Conservation (phyloP, 2,113 vertebrate genomes). For the Stigmatopora argus region DNA sequence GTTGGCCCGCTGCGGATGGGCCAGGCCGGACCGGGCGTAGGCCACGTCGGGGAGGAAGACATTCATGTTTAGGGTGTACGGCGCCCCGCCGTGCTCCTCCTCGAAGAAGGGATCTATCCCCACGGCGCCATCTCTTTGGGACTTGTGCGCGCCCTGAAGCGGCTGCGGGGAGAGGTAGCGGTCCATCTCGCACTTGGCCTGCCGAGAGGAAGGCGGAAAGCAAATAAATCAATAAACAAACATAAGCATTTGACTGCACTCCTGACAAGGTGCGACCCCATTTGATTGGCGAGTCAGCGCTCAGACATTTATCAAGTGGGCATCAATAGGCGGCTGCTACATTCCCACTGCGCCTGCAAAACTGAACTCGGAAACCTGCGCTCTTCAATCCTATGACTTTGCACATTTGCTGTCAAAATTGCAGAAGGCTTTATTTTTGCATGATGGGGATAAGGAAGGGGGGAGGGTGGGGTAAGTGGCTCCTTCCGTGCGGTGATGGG, state of each 20-base stretch:
- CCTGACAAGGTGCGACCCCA: conserved; percentile 14
- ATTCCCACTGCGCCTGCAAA: conserved; percentile 83
- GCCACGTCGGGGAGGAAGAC: conserved; percentile 89
- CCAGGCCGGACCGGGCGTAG: conserved; percentile 88
- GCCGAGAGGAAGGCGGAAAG: background rate
- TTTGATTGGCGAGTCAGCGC: conserved; percentile 73
- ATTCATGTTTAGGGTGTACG: conserved; percentile 98
- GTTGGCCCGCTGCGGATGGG: conserved; percentile 75
- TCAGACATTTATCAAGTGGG: conserved; percentile 85
- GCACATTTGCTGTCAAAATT: conserved; percentile 7
- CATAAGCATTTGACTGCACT: conserved; percentile 4
- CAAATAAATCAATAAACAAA: background rate
- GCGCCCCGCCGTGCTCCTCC: conserved; percentile 76
- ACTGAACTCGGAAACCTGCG: conserved; percentile 67
- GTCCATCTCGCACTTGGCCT: conserved; percentile 96
- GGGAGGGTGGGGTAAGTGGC: conserved; percentile 52
- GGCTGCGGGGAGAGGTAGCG: conserved; percentile 87
- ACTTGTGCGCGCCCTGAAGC: conserved; percentile 69
- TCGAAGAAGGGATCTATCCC: conserved; percentile 87
- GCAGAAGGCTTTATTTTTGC: conserved; percentile 37
- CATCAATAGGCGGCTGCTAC: conserved; percentile 79
- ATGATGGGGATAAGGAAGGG: conserved; percentile 25
- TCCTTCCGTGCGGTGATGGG: conserved; percentile 40
- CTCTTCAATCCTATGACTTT: conserved; percentile 33
- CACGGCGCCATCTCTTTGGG: conserved; percentile 79